A percentile compares a stretch with the other conserved stretches of the same genome.
Evolutionary conservation across 2,797 vertebrate species (phyloP).

Genomic region (Pangasius krempfi): DNA sequence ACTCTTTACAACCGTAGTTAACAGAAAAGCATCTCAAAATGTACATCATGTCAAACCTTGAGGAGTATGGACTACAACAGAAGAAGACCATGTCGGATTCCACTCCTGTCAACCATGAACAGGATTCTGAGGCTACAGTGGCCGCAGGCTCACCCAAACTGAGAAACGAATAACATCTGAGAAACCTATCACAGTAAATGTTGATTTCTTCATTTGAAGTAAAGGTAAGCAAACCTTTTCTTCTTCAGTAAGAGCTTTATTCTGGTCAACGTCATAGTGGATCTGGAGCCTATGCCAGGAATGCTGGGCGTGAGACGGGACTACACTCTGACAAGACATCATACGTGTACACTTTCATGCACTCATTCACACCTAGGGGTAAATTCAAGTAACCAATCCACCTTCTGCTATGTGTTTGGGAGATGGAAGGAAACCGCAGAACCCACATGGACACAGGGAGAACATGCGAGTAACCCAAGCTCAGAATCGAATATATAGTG

Average conservation of each 20-base stretch:
- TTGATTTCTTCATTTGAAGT: too few species aligned
- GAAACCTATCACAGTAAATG: too few species aligned
- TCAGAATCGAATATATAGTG: neutral
- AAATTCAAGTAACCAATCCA: neutral
- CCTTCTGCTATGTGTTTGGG: too few species aligned
- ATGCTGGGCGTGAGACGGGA: neutral
- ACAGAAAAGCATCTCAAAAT: too few species aligned
- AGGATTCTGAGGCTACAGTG: neutral
- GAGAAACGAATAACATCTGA: neutral
- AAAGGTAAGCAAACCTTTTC: too few species aligned
- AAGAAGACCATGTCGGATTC: too few species aligned
- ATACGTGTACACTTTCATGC: neutral
- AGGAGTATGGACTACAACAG: too few species aligned
- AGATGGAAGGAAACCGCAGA: too few species aligned
- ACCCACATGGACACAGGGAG: neutral
- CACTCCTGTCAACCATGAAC: too few species aligned
- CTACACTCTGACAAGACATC: neutral
- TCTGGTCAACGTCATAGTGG: neutral
- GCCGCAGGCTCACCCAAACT: too few species aligned
- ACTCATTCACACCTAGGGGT: neutral
- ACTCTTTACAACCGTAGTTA: too few species aligned
- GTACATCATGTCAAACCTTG: too few species aligned
- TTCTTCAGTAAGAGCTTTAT: neutral
- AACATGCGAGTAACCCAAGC: neutral
- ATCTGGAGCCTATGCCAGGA: neutral